Evolutionary conservation across 2,113 vertebrate genomes (phyloP).

Genomic region (Myrmophylax atrothorax): DNA sequence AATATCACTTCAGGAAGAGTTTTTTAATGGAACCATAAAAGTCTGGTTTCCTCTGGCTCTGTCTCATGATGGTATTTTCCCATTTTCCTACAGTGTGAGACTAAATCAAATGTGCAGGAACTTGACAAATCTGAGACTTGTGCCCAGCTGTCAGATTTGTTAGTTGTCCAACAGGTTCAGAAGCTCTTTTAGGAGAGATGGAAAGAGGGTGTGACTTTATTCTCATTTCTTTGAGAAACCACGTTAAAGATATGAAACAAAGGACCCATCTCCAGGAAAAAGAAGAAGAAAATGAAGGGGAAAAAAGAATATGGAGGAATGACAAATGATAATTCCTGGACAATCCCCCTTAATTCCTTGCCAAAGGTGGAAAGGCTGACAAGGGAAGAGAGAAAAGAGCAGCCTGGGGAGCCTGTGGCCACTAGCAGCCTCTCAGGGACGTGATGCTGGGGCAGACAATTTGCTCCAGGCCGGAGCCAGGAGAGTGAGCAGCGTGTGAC

Average conservation of each 20-base stretch:
- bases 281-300: rapidly evolving
- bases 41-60: neutral
- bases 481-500: neutral
- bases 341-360: neutral
- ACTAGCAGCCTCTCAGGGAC: neutral
- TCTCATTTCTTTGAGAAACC: neutral
- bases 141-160: neutral
- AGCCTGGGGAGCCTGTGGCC: neutral
- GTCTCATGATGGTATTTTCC: neutral
- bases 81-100: neutral
- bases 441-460: neutral
- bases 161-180: neutral
- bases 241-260: neutral
- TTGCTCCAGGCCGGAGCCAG: neutral
- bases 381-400: neutral
- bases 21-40: neutral
- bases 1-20: neutral
- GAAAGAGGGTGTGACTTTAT: neutral
- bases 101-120: neutral
- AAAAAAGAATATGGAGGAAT: neutral
- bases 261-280: neutral
- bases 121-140: neutral
- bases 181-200: neutral
- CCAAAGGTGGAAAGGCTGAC: neutral
- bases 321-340: neutral